Evolutionary conservation across 2,888 invertebrate species (phyloP), one percentile per base, ranked within the genome.

Genomic region (Coleophora deauratella): DNA sequence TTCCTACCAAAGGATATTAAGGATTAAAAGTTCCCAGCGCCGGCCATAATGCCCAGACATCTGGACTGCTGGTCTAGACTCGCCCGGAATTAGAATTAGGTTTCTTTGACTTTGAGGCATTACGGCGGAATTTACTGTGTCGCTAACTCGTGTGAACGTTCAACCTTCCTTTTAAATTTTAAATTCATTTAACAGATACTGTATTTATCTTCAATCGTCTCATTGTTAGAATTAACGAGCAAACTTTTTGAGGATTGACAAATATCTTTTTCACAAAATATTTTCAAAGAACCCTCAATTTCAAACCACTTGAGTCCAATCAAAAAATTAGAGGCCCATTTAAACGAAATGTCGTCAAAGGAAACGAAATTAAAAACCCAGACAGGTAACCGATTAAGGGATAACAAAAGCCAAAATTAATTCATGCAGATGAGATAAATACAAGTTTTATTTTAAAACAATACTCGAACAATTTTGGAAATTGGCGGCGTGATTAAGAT

Each of bases 401-500:
- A 68, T 63, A 74, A 76, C 73, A 74, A 73, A 75, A 69, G 67
- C 63, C 65, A 55, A 78, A 79, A 73, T 78, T 75, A 76, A 77
- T 75, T 75, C 67, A 59, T 51, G 54, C 55, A 57, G 71, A 71
- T 64, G 72, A 72, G 69, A 74, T 72, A 71, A 74, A 72, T 73
- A 65, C 62, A 65, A 75, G 72, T 78, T 79, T 76, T 72, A 73
- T 73, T 77, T 73, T 73, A 52, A 74, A 77, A 78, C 69, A 77
- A 77, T 76, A 74, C 72, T 57, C 54, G 68, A 80, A 77, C 75
- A 79, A 79, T 76, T 81, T 79, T 63, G 70, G 59, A 59, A 78
- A 82, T 82, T 74, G 78, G 72, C 76, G 69, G 66, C 62, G 65
- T 73, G 76, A 79, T 80, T 81, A 79, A 76, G 81, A 82, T 81